Conservation (phyloP, 2,888 invertebrate genomes). For the Cantharis lateralis region DNA sequence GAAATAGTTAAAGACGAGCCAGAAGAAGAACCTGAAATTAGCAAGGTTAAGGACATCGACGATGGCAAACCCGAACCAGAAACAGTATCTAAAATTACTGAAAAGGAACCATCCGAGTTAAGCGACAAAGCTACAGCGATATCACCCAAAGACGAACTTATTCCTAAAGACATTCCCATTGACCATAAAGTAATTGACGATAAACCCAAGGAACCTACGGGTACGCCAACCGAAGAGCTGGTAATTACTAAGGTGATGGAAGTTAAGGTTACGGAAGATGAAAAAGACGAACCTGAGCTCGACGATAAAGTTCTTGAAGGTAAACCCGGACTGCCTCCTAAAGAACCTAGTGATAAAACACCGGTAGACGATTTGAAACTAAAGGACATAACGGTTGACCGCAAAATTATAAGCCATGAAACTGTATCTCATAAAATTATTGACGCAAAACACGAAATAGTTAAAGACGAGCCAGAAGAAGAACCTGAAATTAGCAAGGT, state of each 20-base stretch:
- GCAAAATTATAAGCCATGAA: too few relatives aligned
- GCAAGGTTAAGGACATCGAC: too few relatives aligned
- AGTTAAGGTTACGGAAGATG: not conserved
- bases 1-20: too few relatives aligned
- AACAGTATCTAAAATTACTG: too few relatives aligned
- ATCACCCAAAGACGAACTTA: constrained; percentile 6
- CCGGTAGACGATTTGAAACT: not conserved
- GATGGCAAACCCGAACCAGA: too few relatives aligned
- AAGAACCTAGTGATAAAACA: not conserved
- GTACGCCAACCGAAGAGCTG: not conserved
- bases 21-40: too few relatives aligned
- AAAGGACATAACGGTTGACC: too few relatives aligned
- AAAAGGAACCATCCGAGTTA: too few relatives aligned
- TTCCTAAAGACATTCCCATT: not conserved
- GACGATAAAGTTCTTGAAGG: not conserved
- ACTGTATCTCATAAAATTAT: too few relatives aligned
- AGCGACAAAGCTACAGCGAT: too few relatives aligned
- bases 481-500: not conserved
- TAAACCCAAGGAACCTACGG: not conserved
- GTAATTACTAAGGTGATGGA: not conserved
- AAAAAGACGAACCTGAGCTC: not conserved
- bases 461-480: not conserved
- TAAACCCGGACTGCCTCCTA: not conserved
- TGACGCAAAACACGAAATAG: too few relatives aligned
- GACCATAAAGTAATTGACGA: not conserved